A percentile compares a stretch with the other conserved stretches of the same genome.
Conservation (phyloP, 2,888 invertebrate genomes). For the Odontothrips loti region DNA sequence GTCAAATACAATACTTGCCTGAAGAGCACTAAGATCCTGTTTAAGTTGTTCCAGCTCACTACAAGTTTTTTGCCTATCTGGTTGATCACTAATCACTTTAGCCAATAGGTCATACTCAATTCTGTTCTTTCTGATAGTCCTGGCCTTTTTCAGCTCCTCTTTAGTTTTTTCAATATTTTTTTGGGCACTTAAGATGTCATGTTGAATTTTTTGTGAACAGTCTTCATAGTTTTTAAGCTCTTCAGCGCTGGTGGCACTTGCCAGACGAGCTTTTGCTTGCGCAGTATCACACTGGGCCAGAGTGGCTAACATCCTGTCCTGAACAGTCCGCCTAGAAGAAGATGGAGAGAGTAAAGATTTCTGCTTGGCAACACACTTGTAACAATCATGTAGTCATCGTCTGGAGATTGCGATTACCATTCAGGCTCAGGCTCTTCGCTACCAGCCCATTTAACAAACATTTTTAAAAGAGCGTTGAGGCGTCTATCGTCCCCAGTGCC, state of each 20-base stretch:
- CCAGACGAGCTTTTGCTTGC: slow-evolving; percentile 74
- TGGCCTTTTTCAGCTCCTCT: slow-evolving; percentile 72
- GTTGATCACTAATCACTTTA: slow-evolving; percentile 84
- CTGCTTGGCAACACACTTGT: slow-evolving; percentile 4
- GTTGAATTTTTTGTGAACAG: slow-evolving; percentile 66
- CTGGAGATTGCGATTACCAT: neutral
- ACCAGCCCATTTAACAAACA: slow-evolving; percentile 70
- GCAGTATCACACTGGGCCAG: slow-evolving; percentile 85
- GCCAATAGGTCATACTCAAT: slow-evolving; percentile 92
- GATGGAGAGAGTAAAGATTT: slow-evolving; percentile 47
- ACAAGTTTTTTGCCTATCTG: slow-evolving; percentile 75
- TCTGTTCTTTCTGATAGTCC: slow-evolving; percentile 81
- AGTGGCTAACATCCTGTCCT: slow-evolving; percentile 76
- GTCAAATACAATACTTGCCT: slow-evolving; percentile 42
- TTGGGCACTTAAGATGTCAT: slow-evolving; percentile 72
- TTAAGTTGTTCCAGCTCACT: slow-evolving; percentile 64
- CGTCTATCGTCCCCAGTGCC: slow-evolving; percentile 93
- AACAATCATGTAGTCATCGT: neutral
- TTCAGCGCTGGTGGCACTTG: slow-evolving; percentile 75
- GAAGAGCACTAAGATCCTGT: slow-evolving; percentile 65
- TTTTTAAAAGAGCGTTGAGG: slow-evolving; percentile 77
- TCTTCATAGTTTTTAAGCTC: slow-evolving; percentile 77
- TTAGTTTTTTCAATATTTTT: slow-evolving; percentile 78
- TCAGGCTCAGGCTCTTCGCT: neutral
- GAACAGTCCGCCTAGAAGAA: slow-evolving; percentile 53